Base-by-base conservation (phyloP, 2,113 vertebrate species). In the Pica pica region DNA sequence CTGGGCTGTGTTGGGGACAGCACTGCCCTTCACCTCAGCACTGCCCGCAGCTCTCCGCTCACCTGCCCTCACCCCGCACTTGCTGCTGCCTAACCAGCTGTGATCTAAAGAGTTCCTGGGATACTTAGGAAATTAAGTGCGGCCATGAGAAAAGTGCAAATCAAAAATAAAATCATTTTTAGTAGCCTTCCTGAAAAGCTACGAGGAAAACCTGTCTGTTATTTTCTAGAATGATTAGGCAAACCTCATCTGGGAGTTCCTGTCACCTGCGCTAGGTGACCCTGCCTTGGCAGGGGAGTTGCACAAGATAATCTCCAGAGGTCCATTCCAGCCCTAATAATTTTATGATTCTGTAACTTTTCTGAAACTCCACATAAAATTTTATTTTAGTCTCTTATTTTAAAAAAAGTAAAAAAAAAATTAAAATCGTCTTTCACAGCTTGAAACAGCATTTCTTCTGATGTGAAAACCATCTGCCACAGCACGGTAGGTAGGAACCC, bases 401-500 rank as follows among this genome's bases (percentile, higher is more conserved):
- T 0, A 9, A 47, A 26, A 71, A 37, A n/a, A 61, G 9, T 15
- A 5, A 10, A 30, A 71, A 42, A 21, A 42, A 65, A 30, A 13
- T 42, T 69, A 49, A 42, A 41, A 24, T 27, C 5, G 4, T 30
- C 57, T 76, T 77, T 88, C 61, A 83, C 39, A 65, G 16, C 39
- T 83, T 85, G 82, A 79, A 95, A 92, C 31, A 37, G 6, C 33
- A 49, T 69, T 92, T 69, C 55, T 92, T 59, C 63, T 80, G 42
- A 65, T 31, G 37, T 1, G 1, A 78, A 91, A 81, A 27, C 20
- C 46, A 73, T 21, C 50, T 77, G 49, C 76, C 41, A 74, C 19
- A 65, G 50, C 49, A 70, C 31, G 57, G 33, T 39, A 49, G n/a
- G 55, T 26, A 91, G 23, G 39, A 90, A 87, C 11, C 28, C 78